These are phyloP conservation scores for rat (Rattus norvegicus) DNA, from an alignment of 2,113 vertebrate genomes.

Conservation along the genomic window GRCr8 NC_086024.1:95458001-95458500, in stretches of 20 bases:
- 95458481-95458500: neutral
- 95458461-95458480: neutral
- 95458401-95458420: neutral
- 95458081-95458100: neutral
- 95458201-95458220: neutral
- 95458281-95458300: neutral
- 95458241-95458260: neutral
- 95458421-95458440: neutral
- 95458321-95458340: neutral
- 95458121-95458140: neutral
- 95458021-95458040: neutral
- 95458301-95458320: neutral
- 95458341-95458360: neutral
- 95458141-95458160: neutral
- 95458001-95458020: constrained; percentile 27
- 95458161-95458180: neutral
- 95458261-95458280: neutral
- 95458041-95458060: neutral
- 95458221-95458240: neutral
- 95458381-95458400: neutral
- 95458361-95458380: neutral
- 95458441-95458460: neutral
- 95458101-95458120: neutral
- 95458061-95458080: neutral
- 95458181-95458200: neutral